Percentiles rank a stretch among this genome's conserved stretches.
phyloP scores from a whole-genome alignment of 92 coral and sea anemone genomes.

The Epizoanthus fatuus region DNA sequence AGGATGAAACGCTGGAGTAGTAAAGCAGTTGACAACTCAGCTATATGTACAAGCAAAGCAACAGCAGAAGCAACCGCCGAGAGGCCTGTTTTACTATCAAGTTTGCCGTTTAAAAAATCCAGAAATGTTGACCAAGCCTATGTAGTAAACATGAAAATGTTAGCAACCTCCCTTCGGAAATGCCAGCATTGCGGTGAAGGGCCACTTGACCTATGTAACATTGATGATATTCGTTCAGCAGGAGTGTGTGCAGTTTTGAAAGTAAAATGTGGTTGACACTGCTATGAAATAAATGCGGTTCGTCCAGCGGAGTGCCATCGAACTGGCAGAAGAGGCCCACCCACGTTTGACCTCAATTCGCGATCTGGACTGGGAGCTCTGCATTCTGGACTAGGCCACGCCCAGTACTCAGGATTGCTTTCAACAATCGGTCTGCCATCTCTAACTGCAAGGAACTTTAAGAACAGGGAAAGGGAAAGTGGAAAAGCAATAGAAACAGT shows the following conservation, averaged over 20 bases:
- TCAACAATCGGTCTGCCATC: slow-evolving; percentile 30
- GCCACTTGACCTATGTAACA: slow-evolving; percentile 25
- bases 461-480: slow-evolving; percentile 54
- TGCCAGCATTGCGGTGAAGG: slow-evolving; percentile 24
- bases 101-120: not conserved
- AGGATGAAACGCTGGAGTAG: too few relatives aligned
- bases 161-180: slow-evolving; percentile 23
- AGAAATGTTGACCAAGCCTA: slow-evolving; percentile 4
- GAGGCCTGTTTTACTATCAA: not conserved
- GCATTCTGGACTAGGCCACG: slow-evolving; percentile 41
- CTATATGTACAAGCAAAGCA: too few relatives aligned
- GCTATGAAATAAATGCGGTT: not conserved
- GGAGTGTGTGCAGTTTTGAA: slow-evolving; percentile 36
- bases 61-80: too few relatives aligned
- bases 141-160: slow-evolving; percentile 13
- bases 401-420: slow-evolving; percentile 26
- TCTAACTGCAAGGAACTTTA: slow-evolving; percentile 26
- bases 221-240: slow-evolving; percentile 10
- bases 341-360: slow-evolving; percentile 19
- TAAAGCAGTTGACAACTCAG: too few relatives aligned
- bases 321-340: slow-evolving; percentile 40
- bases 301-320: slow-evolving; percentile 16
- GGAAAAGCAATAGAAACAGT: slow-evolving; percentile 18
- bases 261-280: slow-evolving; percentile 13
- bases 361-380: slow-evolving; percentile 42